Conservation (phyloP, 2,888 invertebrate genomes). For the Thera obeliscata region DNA sequence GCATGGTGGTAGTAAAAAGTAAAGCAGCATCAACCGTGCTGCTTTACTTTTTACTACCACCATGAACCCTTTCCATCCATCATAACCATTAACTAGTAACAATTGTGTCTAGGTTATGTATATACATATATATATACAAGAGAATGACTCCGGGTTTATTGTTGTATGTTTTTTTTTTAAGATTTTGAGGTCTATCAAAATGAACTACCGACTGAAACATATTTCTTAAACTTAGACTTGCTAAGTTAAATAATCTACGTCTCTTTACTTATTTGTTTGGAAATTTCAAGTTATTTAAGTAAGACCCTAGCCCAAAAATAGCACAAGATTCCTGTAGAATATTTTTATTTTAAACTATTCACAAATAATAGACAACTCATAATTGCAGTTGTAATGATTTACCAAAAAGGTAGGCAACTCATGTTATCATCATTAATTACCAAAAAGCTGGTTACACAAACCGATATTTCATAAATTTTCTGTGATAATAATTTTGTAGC, state of each 20-base stretch:
- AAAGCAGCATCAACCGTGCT: too few species aligned
- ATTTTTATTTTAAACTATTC: neutral
- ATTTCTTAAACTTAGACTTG: neutral
- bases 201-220: constrained; percentile 1
- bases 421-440: constrained; percentile 33
- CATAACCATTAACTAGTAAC: too few species aligned
- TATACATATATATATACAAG: too few species aligned
- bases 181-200: constrained; percentile 6
- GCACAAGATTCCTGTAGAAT: neutral
- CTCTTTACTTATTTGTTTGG: neutral
- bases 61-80: too few species aligned
- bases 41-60: too few species aligned
- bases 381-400: constrained; percentile 30
- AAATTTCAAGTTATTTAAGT: neutral
- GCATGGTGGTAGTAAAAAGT: too few species aligned
- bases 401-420: constrained; percentile 28
- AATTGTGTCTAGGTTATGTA: too few species aligned
- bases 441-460: constrained; percentile 39
- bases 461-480: constrained; percentile 49
- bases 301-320: neutral
- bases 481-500: constrained; percentile 44
- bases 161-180: neutral
- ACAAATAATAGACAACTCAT: neutral
- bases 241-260: neutral
- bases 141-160: neutral